A percentile compares a stretch with the other conserved stretches of the same genome.
Conservation (phyloP, 2,113 vertebrate genomes). For the Nesogale talazaci region DNA sequence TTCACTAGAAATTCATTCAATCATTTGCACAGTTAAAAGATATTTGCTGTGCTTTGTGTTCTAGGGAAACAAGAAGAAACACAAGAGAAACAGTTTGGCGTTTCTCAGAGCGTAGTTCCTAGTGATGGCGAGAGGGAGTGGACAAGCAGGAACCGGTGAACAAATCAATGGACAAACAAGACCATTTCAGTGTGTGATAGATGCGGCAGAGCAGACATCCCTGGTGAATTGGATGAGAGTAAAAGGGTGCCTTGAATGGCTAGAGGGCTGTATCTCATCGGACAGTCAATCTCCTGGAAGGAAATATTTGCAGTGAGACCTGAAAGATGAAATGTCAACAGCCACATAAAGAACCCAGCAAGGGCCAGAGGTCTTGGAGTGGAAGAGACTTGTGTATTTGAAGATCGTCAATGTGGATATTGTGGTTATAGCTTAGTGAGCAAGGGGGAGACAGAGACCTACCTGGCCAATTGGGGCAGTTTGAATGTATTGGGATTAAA, state of each 20-base stretch:
- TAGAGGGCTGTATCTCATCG: neutral
- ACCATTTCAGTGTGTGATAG: neutral
- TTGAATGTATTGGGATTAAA: neutral
- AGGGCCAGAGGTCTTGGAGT: neutral
- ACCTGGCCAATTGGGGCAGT: neutral
- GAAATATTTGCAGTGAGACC: neutral
- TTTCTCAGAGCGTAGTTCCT: neutral
- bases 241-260: rapidly evolving
- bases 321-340: neutral
- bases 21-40: neutral
- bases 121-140: no score
- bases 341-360: neutral
- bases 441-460: neutral
- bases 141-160: neutral
- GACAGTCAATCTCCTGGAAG: neutral
- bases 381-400: neutral
- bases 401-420: neutral
- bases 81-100: neutral
- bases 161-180: neutral
- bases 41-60: neutral
- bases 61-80: neutral
- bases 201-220: neutral
- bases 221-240: neutral
- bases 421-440: neutral
- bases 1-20: neutral